Conservation (phyloP, 1,140 invertebrate genomes). For the Eciton burchellii region DNA sequence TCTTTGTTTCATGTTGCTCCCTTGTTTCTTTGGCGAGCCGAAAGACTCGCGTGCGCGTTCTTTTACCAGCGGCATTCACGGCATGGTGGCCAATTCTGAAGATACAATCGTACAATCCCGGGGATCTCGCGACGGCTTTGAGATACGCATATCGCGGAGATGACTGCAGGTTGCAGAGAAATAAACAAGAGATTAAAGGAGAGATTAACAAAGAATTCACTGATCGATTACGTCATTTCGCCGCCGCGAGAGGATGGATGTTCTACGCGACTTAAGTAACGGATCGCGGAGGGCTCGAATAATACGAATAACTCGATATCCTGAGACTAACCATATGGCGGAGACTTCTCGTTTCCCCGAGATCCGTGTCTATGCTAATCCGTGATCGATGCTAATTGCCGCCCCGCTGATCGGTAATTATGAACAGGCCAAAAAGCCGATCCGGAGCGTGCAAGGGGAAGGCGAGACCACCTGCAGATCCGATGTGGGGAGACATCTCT, state of each 20-base stretch:
- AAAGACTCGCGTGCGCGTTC: not conserved
- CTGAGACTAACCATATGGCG: constrained; percentile 49
- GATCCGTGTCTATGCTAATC: not conserved
- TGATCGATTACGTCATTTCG: constrained; percentile 16
- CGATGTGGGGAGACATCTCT: constrained; percentile 45
- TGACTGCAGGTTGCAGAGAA: not conserved
- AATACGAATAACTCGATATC: not conserved
- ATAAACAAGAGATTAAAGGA: too few species aligned
- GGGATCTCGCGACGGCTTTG: not conserved
- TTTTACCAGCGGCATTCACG: constrained; percentile 4
- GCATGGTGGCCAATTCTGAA: not conserved
- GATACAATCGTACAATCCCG: too few species aligned
- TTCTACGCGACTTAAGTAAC: constrained; percentile 28
- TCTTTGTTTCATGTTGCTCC: not conserved
- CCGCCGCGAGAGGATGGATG: not conserved
- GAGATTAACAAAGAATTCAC: constrained; percentile 4
- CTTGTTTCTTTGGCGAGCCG: not conserved
- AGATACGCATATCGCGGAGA: not conserved
- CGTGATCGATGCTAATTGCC: constrained; percentile 73
- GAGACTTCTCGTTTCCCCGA: not conserved
- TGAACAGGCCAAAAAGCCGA: constrained; percentile 50
- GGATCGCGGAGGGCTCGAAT: constrained; percentile 30
- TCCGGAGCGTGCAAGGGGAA: constrained; percentile 36
- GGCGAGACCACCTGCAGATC: constrained; percentile 65
- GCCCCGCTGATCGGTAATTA: constrained; percentile 72